These are phyloP conservation scores for Takifugu bimaculatus DNA, from an alignment of 2,113 vertebrate species.

Conservation along the genomic window DNA sequence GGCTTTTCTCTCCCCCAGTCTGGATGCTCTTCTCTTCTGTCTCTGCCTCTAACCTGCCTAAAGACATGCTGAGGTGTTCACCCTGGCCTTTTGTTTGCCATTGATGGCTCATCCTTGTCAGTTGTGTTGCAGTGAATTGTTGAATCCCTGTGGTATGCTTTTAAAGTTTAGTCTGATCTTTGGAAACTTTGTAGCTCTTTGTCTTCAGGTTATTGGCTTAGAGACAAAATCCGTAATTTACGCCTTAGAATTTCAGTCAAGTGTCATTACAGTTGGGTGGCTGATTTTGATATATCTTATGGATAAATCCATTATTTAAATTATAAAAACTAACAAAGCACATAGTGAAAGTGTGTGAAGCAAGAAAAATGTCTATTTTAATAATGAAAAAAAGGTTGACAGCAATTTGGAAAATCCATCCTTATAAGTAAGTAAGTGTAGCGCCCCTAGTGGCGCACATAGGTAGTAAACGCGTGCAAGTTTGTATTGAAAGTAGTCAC, in stretches of 20 bases:
- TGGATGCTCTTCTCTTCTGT: slow-evolving; percentile 64
- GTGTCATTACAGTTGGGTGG: too few relatives aligned
- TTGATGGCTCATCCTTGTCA: slow-evolving; percentile 62
- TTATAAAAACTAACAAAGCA: too few relatives aligned
- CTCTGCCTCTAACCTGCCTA: slow-evolving; percentile 46
- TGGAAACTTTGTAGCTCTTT: slow-evolving; percentile 28
- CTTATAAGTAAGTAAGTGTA: too few relatives aligned
- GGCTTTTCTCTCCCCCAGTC: slow-evolving; percentile 58
- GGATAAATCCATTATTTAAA: too few relatives aligned
- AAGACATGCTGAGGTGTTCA: slow-evolving; percentile 74
- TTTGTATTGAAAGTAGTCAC: too few relatives aligned
- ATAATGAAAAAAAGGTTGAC: too few relatives aligned
- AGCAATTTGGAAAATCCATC: too few relatives aligned
- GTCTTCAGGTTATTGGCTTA: slow-evolving; percentile 22
- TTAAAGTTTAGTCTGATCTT: slow-evolving; percentile 47
- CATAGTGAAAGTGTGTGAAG: too few relatives aligned
- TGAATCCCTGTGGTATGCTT: slow-evolving; percentile 53
- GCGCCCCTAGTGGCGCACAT: too few relatives aligned
- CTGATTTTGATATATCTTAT: too few relatives aligned
- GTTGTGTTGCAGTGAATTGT: slow-evolving; percentile 44
- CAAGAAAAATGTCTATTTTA: too few relatives aligned
- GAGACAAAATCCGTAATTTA: neutral
- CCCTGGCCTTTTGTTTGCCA: slow-evolving; percentile 78
- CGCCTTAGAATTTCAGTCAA: neutral
- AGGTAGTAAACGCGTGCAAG: too few relatives aligned